phyloP scores from a whole-genome alignment of 2,113 vertebrate genomes.

The Chitala chitala region DNA sequence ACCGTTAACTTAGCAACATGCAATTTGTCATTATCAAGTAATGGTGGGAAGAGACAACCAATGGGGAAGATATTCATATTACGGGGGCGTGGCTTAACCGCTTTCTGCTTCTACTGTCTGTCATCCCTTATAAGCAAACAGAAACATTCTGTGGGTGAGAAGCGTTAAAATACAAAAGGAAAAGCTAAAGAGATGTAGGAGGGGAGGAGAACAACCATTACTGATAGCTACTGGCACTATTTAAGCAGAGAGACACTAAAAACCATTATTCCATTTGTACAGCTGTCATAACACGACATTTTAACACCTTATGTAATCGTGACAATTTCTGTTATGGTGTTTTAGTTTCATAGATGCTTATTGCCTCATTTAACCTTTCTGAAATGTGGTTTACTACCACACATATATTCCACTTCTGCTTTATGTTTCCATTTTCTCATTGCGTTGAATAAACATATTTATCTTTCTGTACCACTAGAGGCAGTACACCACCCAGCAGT shows the following conservation, averaged over 20 bases:
- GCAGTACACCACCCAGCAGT: no score
- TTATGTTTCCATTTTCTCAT: no score
- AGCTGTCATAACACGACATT: neutral
- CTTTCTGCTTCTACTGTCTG: neutral
- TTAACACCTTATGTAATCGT: neutral
- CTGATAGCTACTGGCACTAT: neutral
- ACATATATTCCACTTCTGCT: no score
- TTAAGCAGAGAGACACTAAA: neutral
- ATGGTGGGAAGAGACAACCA: neutral
- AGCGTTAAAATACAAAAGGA: neutral
- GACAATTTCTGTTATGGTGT: no score
- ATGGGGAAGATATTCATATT: neutral
- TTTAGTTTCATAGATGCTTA: no score
- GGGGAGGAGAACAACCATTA: neutral
- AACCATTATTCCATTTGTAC: neutral
- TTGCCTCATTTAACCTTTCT: no score
- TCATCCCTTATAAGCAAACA: neutral
- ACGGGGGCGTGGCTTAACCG: neutral
- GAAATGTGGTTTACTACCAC: no score
- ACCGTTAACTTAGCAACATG: neutral
- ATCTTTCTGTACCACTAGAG: no score
- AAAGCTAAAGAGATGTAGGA: neutral
- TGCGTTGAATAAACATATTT: no score
- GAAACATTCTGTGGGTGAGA: neutral
- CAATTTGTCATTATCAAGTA: neutral